A percentile compares a stretch with the other conserved stretches of the same genome.
Evolutionary conservation across 2,797 vertebrate genomes (phyloP).

Genomic region (Zalophus californianus): DNA sequence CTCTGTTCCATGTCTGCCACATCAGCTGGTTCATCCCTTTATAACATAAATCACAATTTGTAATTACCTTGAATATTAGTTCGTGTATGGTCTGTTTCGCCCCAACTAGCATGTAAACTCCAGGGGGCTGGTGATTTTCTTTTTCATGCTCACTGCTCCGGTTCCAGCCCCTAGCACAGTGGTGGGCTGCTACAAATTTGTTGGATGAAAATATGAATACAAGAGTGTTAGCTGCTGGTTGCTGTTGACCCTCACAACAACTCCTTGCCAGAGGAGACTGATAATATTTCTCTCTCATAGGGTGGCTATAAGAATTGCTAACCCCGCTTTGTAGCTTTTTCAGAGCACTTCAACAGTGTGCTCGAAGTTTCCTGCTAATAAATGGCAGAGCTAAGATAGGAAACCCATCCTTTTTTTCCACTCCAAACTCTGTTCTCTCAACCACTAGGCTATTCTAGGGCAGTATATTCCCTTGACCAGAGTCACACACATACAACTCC

Average conservation of each 20-base stretch:
- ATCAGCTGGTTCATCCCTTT: background rate
- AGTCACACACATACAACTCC: slow-evolving; percentile 41
- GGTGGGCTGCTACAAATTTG: background rate
- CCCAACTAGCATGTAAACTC: slow-evolving; percentile 3
- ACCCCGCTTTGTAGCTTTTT: background rate
- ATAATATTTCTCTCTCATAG: background rate
- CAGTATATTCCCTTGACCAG: background rate
- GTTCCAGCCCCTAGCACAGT: background rate
- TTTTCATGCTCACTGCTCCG: background rate
- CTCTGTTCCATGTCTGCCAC: background rate
- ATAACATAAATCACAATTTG: background rate
- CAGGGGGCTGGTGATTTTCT: background rate
- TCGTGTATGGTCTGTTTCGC: background rate
- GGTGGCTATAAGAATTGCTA: background rate
- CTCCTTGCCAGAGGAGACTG: background rate
- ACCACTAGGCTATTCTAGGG: background rate
- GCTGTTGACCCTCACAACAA: background rate
- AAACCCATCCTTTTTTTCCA: background rate
- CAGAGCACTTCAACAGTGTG: background rate
- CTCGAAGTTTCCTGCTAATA: background rate
- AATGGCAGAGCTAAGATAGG: background rate
- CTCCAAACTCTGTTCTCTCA: slow-evolving; percentile 22
- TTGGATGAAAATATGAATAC: slow-evolving; percentile 43
- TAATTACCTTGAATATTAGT: slow-evolving; percentile 6
- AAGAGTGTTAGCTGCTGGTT: background rate